A percentile compares a stretch with the other conserved stretches of the same genome.
These are phyloP conservation scores for Chaunax sp. DNA, from an alignment of 2,797 vertebrate genomes.

Conservation along the genomic window DNA sequence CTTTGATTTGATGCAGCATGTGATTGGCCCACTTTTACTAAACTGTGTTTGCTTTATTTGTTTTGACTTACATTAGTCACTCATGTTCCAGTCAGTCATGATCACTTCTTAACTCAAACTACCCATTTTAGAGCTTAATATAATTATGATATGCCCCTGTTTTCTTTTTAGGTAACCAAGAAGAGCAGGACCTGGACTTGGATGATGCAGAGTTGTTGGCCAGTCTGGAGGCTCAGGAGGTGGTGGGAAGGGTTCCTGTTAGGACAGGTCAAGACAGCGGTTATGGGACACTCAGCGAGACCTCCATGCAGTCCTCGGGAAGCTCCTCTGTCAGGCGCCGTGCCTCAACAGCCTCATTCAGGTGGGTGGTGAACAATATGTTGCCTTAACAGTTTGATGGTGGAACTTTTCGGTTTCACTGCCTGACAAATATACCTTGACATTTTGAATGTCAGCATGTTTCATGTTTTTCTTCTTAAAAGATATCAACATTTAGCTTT, in stretches of 20 bases:
- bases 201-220: constrained; percentile 88
- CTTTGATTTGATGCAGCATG: too few species aligned
- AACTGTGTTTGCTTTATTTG: background rate
- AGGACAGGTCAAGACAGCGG: constrained; percentile 81
- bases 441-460: constrained; percentile 43
- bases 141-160: background rate
- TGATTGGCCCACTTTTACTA: too few species aligned
- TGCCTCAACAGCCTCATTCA: constrained; percentile 49
- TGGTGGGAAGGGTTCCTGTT: constrained; percentile 68
- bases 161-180: constrained; percentile 55
- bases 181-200: constrained; percentile 69
- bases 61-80: background rate
- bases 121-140: too few species aligned
- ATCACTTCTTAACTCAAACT: background rate
- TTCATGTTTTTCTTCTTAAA: background rate
- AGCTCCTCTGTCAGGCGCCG: constrained; percentile 51
- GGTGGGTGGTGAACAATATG: constrained; percentile 55
- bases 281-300: constrained; percentile 77
- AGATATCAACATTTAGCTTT: constrained; percentile 9
- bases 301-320: constrained; percentile 57
- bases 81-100: background rate
- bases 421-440: constrained; percentile 26
- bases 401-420: background rate
- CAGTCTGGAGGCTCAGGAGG: constrained; percentile 83
- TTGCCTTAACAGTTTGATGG: constrained; percentile 42